phyloP scores from a whole-genome alignment of 2,113 vertebrate species.

The Neopipo cinnamomea region DNA sequence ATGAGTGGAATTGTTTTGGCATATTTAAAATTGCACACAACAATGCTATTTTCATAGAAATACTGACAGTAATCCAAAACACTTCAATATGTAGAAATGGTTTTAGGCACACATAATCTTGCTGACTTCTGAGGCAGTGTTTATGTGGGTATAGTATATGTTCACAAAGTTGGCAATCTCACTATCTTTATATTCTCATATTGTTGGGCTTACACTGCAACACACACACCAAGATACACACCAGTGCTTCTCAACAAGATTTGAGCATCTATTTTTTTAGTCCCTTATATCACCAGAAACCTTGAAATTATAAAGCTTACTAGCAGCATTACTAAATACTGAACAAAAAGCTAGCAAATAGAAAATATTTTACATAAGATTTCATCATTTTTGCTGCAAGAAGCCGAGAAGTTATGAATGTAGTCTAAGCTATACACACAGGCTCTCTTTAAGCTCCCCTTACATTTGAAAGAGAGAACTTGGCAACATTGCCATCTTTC shows the following conservation, averaged over 20 bases:
- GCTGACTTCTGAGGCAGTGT: background rate
- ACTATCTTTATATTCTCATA: background rate
- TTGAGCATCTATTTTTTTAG: background rate
- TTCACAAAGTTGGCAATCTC: background rate
- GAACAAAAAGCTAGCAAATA: background rate
- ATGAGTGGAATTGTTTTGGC: background rate
- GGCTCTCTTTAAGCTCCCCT: background rate
- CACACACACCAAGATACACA: background rate
- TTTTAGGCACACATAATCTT: background rate
- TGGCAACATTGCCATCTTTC: background rate
- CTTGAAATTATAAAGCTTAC: background rate
- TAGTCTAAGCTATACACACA: background rate
- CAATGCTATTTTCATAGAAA: background rate
- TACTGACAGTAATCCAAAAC: background rate
- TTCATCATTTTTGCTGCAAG: background rate
- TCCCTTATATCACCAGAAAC: background rate
- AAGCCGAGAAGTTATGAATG: background rate
- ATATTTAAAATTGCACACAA: background rate
- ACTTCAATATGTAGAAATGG: background rate
- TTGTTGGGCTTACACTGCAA: background rate
- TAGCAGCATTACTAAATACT: background rate
- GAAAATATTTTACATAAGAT: background rate
- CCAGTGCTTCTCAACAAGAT: background rate
- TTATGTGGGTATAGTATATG: background rate
- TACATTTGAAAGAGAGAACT: background rate